Evolutionary conservation across 2,113 vertebrate species (phyloP), one percentile per base, ranked within the genome.

Genomic region (Scolopax mira): DNA sequence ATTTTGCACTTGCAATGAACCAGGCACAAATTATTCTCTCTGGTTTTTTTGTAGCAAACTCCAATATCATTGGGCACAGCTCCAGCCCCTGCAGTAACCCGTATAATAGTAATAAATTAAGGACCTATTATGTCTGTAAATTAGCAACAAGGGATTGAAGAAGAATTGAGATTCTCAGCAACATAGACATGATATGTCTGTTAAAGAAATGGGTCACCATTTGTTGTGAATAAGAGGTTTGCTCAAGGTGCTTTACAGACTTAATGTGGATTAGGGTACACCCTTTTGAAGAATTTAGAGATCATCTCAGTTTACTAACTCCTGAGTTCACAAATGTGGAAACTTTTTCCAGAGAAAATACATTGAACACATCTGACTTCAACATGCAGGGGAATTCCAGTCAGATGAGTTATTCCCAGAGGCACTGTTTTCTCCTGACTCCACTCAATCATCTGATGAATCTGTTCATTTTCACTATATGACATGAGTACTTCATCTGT

Each of bases 321-420:
- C 69, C 18, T 41, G 33, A 57, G 33, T 35, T 90, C 60, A 49
- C 13, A 66, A 78, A 52, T 3, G 1, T 41, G 8, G 33, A 44
- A 54, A 23, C 7, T 49, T 61, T 55, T 86, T 54, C 19, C 9
- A 39, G 52, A 66, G 15, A 37, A 62, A 84, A 88, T 17, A 8
- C 12, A 10, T 51, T 2, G 1, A 39, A 84, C 7, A 3, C 7
- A 22, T 39, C 31, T 85, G 22, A 67, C 31, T 78, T 89, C 37
- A 21, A 4, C 7, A 9, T 35, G 11, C 3, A 2, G 0, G 2
- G n/a, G 17, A 28, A 66, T 61, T 61, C 28, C 35, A 12, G 9
- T 35, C 33, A 69, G 9, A 31, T 18, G 13, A 77, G 7, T 39
- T 75, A 67, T 52, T 77, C 13, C 13, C 35, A 79, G 24, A 41